Evolutionary conservation across 1,140 invertebrate genomes (phyloP), one percentile per base, ranked within the genome.

Genomic region (Rhizoglyphus robini): DNA sequence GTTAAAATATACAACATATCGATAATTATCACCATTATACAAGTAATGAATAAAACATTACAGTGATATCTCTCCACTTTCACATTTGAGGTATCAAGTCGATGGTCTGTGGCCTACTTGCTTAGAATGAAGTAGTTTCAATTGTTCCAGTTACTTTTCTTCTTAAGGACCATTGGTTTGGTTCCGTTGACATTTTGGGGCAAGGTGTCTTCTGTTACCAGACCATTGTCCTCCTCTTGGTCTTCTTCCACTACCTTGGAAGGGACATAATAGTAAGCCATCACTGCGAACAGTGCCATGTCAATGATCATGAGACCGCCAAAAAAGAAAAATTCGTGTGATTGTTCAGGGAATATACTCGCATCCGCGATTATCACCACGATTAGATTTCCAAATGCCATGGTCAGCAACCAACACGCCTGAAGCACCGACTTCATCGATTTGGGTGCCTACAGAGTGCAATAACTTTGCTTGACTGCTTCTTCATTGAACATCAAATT

Each of bases 401-500:
- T 86, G 0, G 90, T 93, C 0, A 96, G 73, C 30, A 94, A 77
- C 88, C 90, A 97, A 2, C 83, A 81, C 4, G 93, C 89, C 73
- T 90, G 86, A 29, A 98, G 74, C 0, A 97, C 82, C 0, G 91
- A 88, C 73, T 93, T 96, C 91, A 96, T 94, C 67, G 83, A 86
- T n/a, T 77, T 74, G 0, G 92, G 92, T 0, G 91, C 87, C n/a
- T n/a, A n/a, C n/a, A n/a, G n/a, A n/a, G n/a, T n/a, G n/a, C n/a
- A 81, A 29, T 13, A 47, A 46, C n/a, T 60, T 29, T 57, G 20
- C 13, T 57, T 57, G 11, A 23, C 41, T 46, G 41, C 23, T 46
- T 46, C 15, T 57, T 20, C 11, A 57, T 41, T n/a, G 25, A 29
- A 41, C 58, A n/a, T n/a, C n/a, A n/a, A n/a, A n/a, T n/a, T n/a